Evolutionary conservation across 2,113 vertebrate genomes (phyloP).

Genomic region (Rhea americana): DNA sequence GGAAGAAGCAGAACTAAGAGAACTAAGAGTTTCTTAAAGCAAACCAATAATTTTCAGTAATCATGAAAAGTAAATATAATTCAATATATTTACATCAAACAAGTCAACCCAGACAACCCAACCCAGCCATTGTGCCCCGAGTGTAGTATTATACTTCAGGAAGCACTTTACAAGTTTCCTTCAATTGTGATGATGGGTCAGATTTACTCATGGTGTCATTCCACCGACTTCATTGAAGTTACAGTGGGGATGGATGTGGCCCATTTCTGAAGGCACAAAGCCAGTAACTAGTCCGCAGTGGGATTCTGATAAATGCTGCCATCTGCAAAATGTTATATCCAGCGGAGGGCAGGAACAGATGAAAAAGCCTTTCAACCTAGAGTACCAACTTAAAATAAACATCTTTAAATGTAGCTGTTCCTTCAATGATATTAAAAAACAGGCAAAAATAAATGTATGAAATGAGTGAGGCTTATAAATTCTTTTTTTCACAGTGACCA

Average conservation of each 20-base stretch:
- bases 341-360: conserved; percentile 58
- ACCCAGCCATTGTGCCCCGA: neutral
- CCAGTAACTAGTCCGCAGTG: conserved; percentile 45
- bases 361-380: conserved; percentile 61
- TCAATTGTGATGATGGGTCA: neutral
- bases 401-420: conserved; percentile 53
- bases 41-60: conserved; percentile 41
- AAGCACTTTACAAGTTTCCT: neutral
- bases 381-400: conserved; percentile 65
- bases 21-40: neutral
- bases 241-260: neutral
- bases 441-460: conserved; percentile 51
- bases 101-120: neutral
- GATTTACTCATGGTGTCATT: neutral
- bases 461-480: conserved; percentile 26
- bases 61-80: neutral
- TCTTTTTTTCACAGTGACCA: conserved; percentile 12
- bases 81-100: conserved; percentile 12
- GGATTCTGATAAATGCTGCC: conserved; percentile 63
- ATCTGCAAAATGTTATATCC: conserved; percentile 64
- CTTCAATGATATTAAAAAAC: conserved; percentile 18
- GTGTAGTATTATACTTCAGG: neutral
- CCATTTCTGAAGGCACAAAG: conserved; percentile 30
- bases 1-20: conserved; percentile 21
- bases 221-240: neutral